A percentile compares a stretch with the other conserved stretches of the same genome.
phyloP scores from a whole-genome alignment of 2,113 vertebrate genomes.

The Patagioenas fasciata region DNA sequence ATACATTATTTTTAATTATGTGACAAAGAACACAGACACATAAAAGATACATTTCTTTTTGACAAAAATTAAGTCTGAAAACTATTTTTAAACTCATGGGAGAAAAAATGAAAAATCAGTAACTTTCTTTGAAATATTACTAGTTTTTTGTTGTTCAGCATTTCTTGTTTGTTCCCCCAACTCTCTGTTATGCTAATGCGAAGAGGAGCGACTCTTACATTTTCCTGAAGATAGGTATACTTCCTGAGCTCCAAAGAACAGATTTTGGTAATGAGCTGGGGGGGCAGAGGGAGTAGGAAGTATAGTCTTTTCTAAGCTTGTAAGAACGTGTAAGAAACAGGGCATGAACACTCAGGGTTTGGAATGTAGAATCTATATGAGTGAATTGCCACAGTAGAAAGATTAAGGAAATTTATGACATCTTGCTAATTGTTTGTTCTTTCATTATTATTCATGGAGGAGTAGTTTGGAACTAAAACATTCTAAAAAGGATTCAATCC shows the following conservation, averaged over 20 bases:
- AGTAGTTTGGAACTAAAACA: neutral
- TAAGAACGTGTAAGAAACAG: neutral
- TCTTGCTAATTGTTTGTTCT: neutral
- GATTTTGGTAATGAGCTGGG: too few relatives aligned
- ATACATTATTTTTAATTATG: neutral
- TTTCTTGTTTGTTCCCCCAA: neutral
- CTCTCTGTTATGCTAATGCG: neutral
- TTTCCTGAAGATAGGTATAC: neutral
- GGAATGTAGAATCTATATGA: neutral
- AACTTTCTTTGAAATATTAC: neutral
- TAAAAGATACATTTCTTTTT: neutral
- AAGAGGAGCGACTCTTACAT: neutral
- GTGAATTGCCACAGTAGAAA: neutral
- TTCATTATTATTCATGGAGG: neutral
- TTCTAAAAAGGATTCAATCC: neutral
- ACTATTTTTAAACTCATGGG: neutral
- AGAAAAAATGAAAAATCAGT: neutral
- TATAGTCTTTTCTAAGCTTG: neutral
- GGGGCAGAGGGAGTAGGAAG: too few relatives aligned
- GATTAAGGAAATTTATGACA: neutral
- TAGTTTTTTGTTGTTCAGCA: neutral
- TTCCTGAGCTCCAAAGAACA: neutral
- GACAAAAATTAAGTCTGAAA: neutral
- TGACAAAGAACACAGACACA: neutral
- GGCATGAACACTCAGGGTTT: neutral